These are phyloP conservation scores for Gouania willdenowi DNA, from an alignment of 2,797 vertebrate species.

Conservation along the genomic window DNA sequence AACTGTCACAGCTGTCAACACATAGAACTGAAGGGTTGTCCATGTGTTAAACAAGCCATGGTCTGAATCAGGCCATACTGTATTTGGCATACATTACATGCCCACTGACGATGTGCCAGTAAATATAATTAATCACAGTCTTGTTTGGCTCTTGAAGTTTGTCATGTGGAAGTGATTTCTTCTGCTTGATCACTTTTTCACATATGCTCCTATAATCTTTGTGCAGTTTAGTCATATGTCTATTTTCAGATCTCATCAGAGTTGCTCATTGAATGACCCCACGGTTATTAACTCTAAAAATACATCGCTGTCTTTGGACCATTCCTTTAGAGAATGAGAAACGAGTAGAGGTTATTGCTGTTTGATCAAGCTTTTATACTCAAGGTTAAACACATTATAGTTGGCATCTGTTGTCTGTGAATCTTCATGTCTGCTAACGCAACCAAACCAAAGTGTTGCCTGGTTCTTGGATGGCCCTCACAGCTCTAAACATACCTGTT, in stretches of 20 bases:
- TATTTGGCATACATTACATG: slow-evolving; percentile 18
- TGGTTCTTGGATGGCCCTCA: too few species aligned
- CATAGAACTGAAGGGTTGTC: slow-evolving; percentile 26
- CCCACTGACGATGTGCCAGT: slow-evolving; percentile 46
- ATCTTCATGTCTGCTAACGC: too few species aligned
- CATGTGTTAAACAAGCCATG: slow-evolving; percentile 26
- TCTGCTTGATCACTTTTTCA: slow-evolving; percentile 19
- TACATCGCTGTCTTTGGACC: slow-evolving; percentile 2
- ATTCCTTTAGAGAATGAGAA: background rate
- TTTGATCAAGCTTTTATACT: too few species aligned
- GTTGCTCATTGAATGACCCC: slow-evolving; percentile 48
- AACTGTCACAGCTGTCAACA: slow-evolving; percentile 22
- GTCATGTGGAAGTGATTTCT: slow-evolving; percentile 65
- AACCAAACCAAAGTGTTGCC: too few species aligned
- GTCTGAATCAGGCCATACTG: slow-evolving; percentile 15
- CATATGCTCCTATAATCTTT: slow-evolving; percentile 16
- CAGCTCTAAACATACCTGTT: too few species aligned
- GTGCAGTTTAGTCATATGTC: slow-evolving; percentile 24
- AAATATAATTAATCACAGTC: slow-evolving; percentile 60
- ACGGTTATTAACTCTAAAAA: slow-evolving; percentile 61
- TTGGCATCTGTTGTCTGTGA: too few species aligned
- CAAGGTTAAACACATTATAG: too few species aligned
- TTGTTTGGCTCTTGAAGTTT: slow-evolving; percentile 46
- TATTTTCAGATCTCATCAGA: slow-evolving; percentile 37
- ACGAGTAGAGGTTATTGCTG: background rate